Evolutionary conservation across 1,140 invertebrate species (phyloP), one percentile per base, ranked within the genome.

Genomic region (Campoletis sonorensis): DNA sequence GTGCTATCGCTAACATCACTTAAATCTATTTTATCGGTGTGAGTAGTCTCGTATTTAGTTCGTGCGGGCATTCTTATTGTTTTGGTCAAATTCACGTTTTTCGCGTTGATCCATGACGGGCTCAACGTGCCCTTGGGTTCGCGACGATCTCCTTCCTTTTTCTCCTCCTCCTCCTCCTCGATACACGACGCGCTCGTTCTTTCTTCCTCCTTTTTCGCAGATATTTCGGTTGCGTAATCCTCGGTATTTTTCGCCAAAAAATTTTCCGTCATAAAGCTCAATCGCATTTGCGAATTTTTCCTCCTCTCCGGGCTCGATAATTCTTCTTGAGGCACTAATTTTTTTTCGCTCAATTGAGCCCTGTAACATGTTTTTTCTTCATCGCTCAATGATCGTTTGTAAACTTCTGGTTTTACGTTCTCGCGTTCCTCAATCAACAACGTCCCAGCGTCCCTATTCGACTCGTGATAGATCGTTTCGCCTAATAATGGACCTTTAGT

Each of bases 311-410:
- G 21, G 3, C 18, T 18, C 16, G 21, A 21, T 58, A 58, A 3
- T 4, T 45, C 40, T 8, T 45, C 40, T 45, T 45, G 40, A 8
- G 40, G 18, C 21, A n/a, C 33, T 88, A 83, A 64, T 83, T 78
- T 58, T 80, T 18, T 45, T 7, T 71, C 30, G 21, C 30, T 1
- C 75, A 76, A 68, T 79, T 79, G 18, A 18, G 78, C 27, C 27
- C 49, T 71, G 10, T 85, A 82, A 7, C 89, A 88, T 0, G 88
- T 88, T 84, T 94, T 94, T 79, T 94, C 93, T 81, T 94, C 93
- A 81, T 94, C 93, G 79, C 92, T 93, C 72, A 84, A 72, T n/a
- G 81, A 79, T 37, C 80, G 80, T 54, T 78, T 58, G 23, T 78
- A 78, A n/a, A 30, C 27, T 16, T 33, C 80, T 75, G 77, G 18